These are phyloP conservation scores for Drosophila prostipennis DNA, from an alignment of 2,888 invertebrate genomes.

Conservation along the genomic window DNA sequence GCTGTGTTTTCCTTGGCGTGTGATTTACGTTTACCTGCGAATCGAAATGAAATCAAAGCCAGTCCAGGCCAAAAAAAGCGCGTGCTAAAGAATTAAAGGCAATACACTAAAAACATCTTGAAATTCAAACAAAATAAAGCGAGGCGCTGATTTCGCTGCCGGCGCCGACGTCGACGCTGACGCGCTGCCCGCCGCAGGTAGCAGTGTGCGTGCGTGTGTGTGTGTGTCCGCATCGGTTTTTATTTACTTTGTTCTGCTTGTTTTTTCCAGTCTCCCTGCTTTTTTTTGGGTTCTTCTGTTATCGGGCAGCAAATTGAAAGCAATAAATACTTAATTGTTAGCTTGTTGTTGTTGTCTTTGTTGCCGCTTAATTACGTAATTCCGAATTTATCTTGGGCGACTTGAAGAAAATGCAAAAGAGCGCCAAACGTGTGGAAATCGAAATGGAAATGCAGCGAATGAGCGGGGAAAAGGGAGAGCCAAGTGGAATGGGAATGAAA, in stretches of 20 bases:
- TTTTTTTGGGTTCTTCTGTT: constrained; percentile 42
- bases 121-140: constrained; percentile 22
- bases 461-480: neutral
- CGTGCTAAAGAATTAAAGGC: constrained; percentile 43
- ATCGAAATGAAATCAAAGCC: constrained; percentile 16
- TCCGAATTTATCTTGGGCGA: constrained; percentile 59
- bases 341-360: constrained; percentile 22
- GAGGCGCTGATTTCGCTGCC: constrained; percentile 61
- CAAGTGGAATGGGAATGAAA: neutral
- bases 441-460: neutral
- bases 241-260: constrained; percentile 40
- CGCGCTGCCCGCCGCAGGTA: constrained; percentile 54
- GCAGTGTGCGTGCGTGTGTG: constrained; percentile 23
- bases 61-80: constrained; percentile 14
- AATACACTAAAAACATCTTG: constrained; percentile 43
- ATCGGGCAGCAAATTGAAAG: constrained; percentile 71
- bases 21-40: constrained; percentile 21
- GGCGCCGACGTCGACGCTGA: constrained; percentile 1
- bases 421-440: constrained; percentile 7
- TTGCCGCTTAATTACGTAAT: constrained; percentile 66
- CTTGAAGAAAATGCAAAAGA: constrained; percentile 21
- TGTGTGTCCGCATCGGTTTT: constrained; percentile 36
- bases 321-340: constrained; percentile 76
- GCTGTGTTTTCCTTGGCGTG: neutral
- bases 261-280: constrained; percentile 17